phyloP scores from a whole-genome alignment of 2,797 vertebrate genomes.

The Huso huso region DNA sequence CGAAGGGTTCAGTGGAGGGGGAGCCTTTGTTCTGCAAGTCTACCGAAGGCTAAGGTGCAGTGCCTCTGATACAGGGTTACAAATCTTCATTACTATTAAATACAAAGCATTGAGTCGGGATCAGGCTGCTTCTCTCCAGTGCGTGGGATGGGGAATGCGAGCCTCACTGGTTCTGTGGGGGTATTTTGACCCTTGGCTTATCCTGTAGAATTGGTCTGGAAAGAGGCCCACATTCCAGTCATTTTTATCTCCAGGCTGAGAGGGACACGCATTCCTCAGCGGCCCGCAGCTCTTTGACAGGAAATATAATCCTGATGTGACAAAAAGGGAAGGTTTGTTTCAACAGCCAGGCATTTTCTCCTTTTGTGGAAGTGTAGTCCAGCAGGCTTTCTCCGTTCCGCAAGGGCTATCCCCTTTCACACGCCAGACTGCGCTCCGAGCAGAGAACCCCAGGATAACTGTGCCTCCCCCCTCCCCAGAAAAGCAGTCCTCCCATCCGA shows the following conservation, averaged over 20 bases:
- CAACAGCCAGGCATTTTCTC: constrained; percentile 48
- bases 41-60: no score
- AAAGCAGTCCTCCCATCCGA: constrained; percentile 7
- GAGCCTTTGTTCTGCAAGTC: no score
- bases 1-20: no score
- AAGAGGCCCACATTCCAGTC: constrained; percentile 34
- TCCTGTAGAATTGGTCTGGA: constrained; percentile 38
- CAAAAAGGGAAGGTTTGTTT: constrained; percentile 52
- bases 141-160: not conserved
- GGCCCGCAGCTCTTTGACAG: constrained; percentile 23
- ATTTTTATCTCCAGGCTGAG: constrained; percentile 26
- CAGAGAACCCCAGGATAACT: not conserved
- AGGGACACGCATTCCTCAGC: constrained; percentile 35
- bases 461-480: constrained; percentile 4
- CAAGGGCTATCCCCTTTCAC: constrained; percentile 14
- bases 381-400: constrained; percentile 16
- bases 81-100: no score
- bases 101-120: no score
- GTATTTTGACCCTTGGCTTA: constrained; percentile 33
- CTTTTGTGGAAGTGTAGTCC: constrained; percentile 51
- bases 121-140: not conserved
- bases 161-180: not conserved
- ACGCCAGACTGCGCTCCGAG: constrained; percentile 6
- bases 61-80: no score
- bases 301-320: constrained; percentile 42